Base-by-base conservation (phyloP, 2,888 invertebrate species). In the Ophioninae sp. region DNA sequence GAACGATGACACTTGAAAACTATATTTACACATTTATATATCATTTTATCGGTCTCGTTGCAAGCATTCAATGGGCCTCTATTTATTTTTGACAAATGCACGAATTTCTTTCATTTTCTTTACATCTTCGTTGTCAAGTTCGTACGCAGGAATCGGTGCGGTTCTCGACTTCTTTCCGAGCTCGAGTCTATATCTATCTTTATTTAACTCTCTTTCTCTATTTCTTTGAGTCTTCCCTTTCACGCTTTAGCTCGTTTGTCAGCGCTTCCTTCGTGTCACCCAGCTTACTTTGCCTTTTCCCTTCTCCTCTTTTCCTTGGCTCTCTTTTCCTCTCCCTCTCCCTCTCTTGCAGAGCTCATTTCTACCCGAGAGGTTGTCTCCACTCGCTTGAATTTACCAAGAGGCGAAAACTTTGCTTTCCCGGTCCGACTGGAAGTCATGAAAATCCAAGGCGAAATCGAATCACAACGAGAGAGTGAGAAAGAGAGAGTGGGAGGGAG, bases 111-210 rank as follows among this genome's bases (percentile, higher is more conserved):
- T 77, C 56, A 65, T 50, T 77, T 70, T 69, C 44, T 39, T 39
- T 81, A 50, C 20, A 50, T 70, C 87, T 85, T 72, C 84, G 77
- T 82, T 84, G 86, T 82, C 84, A 81, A 30, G 30, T 30, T 30
- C 30, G 30, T 87, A 86, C 87, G 87, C 88, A 88, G 88, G 88
- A 88, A 88, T 88, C 88, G 88, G 88, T 30, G 3, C 30, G 30
- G 30, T 30, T 30, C 30, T 88, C 88, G 84, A 85, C 75, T 75
- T 85, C 81, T 73, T 59, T 41, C 37, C 62, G 68, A 78, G 61
- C 76, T 68, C 83, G 76, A 85, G 64, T 85, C 81, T 85, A 65
- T 81, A 62, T 86, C 86, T 76, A 72, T 84, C 82, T 84, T 79
- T 65, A 7, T 44, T 37, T 62, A 21, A 41, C n/a, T 23, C 78